Conservation (phyloP, 2,113 vertebrate species). For the Petrocephalus microphthalmus region DNA sequence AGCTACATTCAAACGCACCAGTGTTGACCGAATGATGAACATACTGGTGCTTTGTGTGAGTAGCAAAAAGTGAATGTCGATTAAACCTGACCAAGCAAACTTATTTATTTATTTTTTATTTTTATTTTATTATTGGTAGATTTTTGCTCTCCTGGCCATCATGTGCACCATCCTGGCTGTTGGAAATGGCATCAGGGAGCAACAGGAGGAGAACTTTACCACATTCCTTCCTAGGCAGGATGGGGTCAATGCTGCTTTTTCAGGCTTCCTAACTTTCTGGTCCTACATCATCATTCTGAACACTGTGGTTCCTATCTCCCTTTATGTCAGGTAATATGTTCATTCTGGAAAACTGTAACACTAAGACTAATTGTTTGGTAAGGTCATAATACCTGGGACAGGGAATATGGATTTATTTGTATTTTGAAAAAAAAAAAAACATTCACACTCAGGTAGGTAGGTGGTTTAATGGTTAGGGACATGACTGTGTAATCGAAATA, state of each 20-base stretch:
- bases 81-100: not conserved
- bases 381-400: not conserved
- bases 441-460: not conserved
- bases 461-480: no score
- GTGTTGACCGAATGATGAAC: constrained; percentile 85
- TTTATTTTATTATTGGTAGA: constrained; percentile 54
- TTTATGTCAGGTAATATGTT: constrained; percentile 78
- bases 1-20: constrained; percentile 81
- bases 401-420: not conserved
- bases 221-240: constrained; percentile 72
- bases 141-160: constrained; percentile 75
- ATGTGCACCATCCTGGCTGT: constrained; percentile 83
- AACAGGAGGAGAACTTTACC: constrained; percentile 72
- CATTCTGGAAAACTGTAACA: not conserved
- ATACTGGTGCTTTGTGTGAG: constrained; percentile 80
- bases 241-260: constrained; percentile 57
- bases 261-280: constrained; percentile 83
- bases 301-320: constrained; percentile 93
- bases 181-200: constrained; percentile 82
- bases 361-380: not conserved
- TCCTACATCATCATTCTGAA: constrained; percentile 97
- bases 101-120: not conserved
- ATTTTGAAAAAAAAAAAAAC: not conserved
- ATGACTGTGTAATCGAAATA: no score
- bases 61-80: constrained; percentile 11